These are phyloP conservation scores for Calliopum simillimum DNA, from an alignment of 2,888 invertebrate species.

Conservation along the genomic window DNA sequence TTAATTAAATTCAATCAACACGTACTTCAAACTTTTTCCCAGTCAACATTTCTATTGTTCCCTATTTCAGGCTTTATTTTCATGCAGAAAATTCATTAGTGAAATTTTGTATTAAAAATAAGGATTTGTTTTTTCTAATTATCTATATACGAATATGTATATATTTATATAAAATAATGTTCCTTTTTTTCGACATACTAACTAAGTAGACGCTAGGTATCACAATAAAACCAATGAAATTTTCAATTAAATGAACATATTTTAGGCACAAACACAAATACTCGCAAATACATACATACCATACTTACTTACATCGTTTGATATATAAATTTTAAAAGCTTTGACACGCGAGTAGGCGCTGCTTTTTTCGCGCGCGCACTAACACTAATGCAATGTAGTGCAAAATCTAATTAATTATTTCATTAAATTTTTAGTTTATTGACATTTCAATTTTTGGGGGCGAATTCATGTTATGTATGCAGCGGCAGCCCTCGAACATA, in stretches of 20 bases:
- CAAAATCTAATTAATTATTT: conserved; percentile 62
- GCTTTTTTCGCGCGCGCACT: neutral
- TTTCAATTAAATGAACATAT: neutral
- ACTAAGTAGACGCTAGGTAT: no score
- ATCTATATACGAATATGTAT: no score
- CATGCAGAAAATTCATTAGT: no score
- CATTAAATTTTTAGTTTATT: conserved; percentile 58
- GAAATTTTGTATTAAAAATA: no score
- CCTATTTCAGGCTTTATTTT: no score
- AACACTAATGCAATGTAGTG: conserved; percentile 39
- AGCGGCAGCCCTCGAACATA: neutral
- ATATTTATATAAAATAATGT: no score
- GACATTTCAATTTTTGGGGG: conserved; percentile 57
- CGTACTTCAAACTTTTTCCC: no score
- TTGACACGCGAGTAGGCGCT: neutral
- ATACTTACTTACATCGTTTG: no score
- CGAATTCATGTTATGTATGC: neutral
- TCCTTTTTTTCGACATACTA: no score
- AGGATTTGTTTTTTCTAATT: no score
- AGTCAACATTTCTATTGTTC: no score
- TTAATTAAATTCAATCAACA: no score
- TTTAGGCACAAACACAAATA: neutral
- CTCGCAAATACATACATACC: neutral
- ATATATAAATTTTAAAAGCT: conserved; percentile 8
- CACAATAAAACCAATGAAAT: neutral